phyloP scores from a whole-genome alignment of 2,797 vertebrate species.

The Sternarchorhynchus goeldii region DNA sequence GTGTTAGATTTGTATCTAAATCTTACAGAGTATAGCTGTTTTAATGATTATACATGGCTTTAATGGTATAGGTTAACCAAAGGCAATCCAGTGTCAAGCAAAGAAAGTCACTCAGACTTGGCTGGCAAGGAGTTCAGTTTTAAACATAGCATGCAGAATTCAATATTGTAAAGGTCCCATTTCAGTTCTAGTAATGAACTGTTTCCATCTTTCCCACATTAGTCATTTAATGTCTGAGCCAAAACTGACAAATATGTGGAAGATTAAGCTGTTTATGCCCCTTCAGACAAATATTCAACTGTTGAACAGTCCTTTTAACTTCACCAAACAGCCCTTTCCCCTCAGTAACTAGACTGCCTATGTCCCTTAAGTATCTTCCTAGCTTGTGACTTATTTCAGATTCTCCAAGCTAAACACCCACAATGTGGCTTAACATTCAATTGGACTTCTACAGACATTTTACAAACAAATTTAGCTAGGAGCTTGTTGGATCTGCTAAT shows the following conservation, averaged over 20 bases:
- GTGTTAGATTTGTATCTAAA: slow-evolving; percentile 1
- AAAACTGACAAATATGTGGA: not conserved
- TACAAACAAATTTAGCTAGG: not conserved
- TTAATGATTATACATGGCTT: slow-evolving; percentile 66
- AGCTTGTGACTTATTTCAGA: no score
- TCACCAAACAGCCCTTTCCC: not conserved
- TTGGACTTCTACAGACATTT: not conserved
- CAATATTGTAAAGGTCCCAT: not conserved
- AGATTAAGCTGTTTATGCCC: not conserved
- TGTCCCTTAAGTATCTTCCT: not conserved
- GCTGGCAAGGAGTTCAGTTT: slow-evolving; percentile 5
- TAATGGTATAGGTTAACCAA: slow-evolving; percentile 72
- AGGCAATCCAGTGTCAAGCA: slow-evolving; percentile 44
- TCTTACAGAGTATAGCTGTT: slow-evolving; percentile 43
- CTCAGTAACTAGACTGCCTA: not conserved
- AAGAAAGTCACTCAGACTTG: not conserved
- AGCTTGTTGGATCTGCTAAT: slow-evolving; percentile 19
- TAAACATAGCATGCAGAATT: not conserved
- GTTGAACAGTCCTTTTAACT: not conserved
- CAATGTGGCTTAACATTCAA: not conserved
- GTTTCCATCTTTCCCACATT: not conserved
- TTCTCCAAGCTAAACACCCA: not conserved
- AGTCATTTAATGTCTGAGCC: slow-evolving; percentile 7
- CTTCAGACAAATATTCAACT: not conserved
- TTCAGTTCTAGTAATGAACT: not conserved